phyloP scores from a whole-genome alignment of 2,113 vertebrate genomes.

The Megaceryle torquata region DNA sequence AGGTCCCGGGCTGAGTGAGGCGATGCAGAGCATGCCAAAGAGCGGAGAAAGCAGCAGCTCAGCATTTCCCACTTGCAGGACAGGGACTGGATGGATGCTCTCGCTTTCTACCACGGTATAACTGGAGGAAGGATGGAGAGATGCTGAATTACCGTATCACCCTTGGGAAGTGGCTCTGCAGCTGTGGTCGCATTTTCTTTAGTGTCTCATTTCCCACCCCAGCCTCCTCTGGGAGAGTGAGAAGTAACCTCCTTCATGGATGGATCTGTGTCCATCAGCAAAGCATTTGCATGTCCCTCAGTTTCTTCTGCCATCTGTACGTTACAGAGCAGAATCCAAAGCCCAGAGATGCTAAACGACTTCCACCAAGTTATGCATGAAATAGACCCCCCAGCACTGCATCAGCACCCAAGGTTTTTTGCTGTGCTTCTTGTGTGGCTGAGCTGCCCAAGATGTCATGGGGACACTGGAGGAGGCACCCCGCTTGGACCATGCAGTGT shows the following conservation, averaged over 20 bases:
- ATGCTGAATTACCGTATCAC: not conserved
- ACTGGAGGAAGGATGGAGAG: not conserved
- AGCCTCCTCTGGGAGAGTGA: not conserved
- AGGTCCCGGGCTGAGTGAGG: not conserved
- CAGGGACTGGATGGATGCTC: not conserved
- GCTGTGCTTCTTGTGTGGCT: rapidly evolving
- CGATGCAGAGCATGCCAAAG: not conserved
- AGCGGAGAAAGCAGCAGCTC: not conserved
- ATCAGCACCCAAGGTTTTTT: not conserved
- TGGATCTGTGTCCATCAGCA: not conserved
- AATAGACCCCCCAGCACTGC: not conserved
- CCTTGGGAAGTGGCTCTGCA: not conserved
- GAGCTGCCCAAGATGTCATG: not conserved
- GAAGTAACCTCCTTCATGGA: not conserved
- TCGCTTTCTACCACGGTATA: not conserved
- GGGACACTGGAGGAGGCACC: too few relatives aligned
- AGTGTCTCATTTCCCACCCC: not conserved
- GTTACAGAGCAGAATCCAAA: not conserved
- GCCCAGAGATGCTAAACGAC: not conserved
- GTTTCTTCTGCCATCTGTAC: not conserved
- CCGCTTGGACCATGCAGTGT: not conserved
- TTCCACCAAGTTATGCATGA: not conserved
- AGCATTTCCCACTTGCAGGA: not conserved
- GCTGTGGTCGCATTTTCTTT: not conserved
- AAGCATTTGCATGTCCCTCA: not conserved